Conservation (phyloP, 2,797 vertebrate species). For the Rousettus madagascariensis region DNA sequence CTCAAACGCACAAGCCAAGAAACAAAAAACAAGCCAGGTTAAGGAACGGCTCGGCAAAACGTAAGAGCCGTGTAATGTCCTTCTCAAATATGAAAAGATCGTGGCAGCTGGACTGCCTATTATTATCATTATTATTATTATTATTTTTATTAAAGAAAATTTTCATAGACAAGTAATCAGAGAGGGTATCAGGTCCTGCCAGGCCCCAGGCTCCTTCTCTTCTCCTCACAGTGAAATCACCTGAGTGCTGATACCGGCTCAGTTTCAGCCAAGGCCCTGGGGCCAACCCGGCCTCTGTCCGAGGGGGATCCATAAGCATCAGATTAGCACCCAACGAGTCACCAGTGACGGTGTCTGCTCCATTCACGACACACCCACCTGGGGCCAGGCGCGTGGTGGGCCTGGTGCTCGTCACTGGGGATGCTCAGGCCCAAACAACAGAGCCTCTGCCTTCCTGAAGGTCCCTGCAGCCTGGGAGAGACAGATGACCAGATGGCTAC, state of each 20-base stretch:
- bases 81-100: neutral
- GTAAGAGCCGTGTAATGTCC: neutral
- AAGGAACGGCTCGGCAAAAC: neutral
- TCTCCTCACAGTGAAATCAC: neutral
- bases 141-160: neutral
- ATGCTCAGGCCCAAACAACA: neutral
- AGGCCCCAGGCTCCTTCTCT: neutral
- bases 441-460: neutral
- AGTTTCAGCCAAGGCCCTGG: neutral
- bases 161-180: neutral
- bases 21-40: neutral
- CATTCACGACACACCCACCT: rapidly evolving
- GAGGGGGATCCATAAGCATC: neutral
- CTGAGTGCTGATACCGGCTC: neutral
- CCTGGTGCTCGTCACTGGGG: rapidly evolving
- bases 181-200: neutral
- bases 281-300: neutral
- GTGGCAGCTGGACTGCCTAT: neutral
- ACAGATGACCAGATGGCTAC: no score
- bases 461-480: neutral
- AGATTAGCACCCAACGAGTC: neutral
- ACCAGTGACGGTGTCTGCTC: rapidly evolving
- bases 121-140: no score
- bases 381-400: neutral
- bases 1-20: neutral